phyloP scores from a whole-genome alignment of 2,797 vertebrate genomes.

The Pogonophryne albipinna region DNA sequence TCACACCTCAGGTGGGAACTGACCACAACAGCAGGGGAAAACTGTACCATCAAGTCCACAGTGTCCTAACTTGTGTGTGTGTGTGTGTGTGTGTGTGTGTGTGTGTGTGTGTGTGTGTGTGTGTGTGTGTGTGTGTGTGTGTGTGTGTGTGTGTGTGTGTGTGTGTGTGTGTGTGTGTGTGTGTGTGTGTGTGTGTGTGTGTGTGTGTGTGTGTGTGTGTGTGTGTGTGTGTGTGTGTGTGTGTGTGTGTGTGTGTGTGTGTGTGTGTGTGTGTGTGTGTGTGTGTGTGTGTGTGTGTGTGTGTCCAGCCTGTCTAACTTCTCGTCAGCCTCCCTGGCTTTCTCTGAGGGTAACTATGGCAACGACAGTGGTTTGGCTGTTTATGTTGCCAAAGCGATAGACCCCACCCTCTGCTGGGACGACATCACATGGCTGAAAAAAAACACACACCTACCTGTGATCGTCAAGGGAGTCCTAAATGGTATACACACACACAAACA shows the following conservation, averaged over 20 bases:
- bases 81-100: neutral
- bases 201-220: too few species aligned
- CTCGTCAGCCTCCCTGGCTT: conserved; percentile 87
- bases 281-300: conserved; percentile 16
- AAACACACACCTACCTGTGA: conserved; percentile 86
- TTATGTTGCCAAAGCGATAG: conserved; percentile 89
- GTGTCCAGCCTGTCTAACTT: conserved; percentile 93
- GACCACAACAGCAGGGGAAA: neutral
- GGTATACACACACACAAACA: conserved; percentile 72
- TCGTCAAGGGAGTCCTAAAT: conserved; percentile 88
- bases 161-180: conserved; percentile 14
- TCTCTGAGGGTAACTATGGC: conserved; percentile 89
- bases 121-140: too few species aligned
- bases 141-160: too few species aligned
- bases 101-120: too few species aligned
- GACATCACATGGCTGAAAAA: conserved; percentile 90
- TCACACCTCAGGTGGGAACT: conserved; percentile 90
- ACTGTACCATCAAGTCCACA: too few species aligned
- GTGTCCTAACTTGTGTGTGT: neutral
- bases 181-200: neutral
- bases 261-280: conserved; percentile 4
- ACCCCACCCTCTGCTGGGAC: conserved; percentile 89
- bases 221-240: too few species aligned
- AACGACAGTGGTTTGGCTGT: conserved; percentile 89
- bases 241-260: conserved; percentile 8